These are phyloP conservation scores for Apeira syringaria DNA, from an alignment of 2,888 invertebrate genomes.

Conservation along the genomic window DNA sequence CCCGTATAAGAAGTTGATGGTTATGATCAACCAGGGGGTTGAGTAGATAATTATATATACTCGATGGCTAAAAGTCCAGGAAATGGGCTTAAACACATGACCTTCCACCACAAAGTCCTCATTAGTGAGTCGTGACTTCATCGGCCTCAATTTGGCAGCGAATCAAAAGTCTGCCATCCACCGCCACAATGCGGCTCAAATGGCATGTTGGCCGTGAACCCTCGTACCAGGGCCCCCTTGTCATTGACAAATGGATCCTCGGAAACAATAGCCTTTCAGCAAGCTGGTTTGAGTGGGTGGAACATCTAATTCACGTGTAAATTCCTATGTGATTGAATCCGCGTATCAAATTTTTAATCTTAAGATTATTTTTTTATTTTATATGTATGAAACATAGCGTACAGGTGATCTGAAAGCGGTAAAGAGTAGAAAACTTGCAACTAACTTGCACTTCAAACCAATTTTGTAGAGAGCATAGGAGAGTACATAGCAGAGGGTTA, in stretches of 20 bases:
- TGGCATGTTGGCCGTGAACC: constrained; percentile 7
- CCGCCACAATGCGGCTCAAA: constrained; percentile 4
- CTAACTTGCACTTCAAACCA: too few relatives aligned
- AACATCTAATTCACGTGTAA: neutral
- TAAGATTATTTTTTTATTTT: too few relatives aligned
- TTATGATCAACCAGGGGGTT: too few relatives aligned
- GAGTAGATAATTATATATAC: too few relatives aligned
- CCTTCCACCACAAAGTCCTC: neutral
- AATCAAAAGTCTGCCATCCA: constrained; percentile 5
- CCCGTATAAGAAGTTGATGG: too few relatives aligned
- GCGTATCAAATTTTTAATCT: too few relatives aligned
- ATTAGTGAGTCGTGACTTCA: constrained; percentile 7
- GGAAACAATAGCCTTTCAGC: constrained; percentile 11
- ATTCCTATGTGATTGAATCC: neutral
- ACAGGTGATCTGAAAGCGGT: too few relatives aligned
- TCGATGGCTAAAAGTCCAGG: neutral
- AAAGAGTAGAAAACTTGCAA: too few relatives aligned
- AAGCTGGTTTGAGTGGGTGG: constrained; percentile 1
- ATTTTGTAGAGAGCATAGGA: too few relatives aligned
- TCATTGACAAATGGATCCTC: constrained; percentile 11
- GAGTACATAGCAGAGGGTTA: too few relatives aligned
- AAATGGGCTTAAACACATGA: neutral
- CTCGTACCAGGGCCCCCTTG: constrained; percentile 6
- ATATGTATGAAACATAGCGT: too few relatives aligned
- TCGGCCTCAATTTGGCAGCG: constrained; percentile 6